A percentile compares a stretch with the other conserved stretches of the same genome.
phyloP scores from a whole-genome alignment of 35 echinoderm and acorn worm genomes.

The Heliocidaris tuberculata region DNA sequence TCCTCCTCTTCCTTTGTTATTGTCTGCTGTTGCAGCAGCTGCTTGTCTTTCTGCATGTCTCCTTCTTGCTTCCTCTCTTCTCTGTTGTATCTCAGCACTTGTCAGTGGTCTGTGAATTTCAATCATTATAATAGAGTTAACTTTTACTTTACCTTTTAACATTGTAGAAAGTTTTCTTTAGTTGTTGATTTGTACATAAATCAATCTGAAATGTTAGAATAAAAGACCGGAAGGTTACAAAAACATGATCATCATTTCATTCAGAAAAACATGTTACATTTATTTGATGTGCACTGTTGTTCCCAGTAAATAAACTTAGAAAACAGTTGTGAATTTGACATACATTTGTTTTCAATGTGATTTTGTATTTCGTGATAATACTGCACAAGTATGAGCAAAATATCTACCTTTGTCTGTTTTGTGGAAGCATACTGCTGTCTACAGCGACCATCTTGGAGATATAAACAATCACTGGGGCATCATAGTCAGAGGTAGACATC shows the following conservation, averaged over 20 bases:
- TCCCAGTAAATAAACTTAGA: too few relatives aligned
- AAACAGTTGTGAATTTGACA: too few relatives aligned
- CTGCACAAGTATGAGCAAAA: background rate
- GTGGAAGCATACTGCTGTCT: conserved; percentile 63
- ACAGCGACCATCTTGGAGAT: conserved; percentile 98
- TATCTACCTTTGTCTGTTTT: conserved; percentile 80
- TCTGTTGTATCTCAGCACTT: conserved; percentile 63
- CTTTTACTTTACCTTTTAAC: background rate
- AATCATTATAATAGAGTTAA: background rate
- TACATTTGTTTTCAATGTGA: background rate
- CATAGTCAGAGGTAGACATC: conserved; percentile 9
- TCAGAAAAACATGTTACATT: background rate
- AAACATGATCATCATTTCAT: background rate
- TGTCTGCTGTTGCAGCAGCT: background rate
- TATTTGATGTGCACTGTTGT: too few relatives aligned
- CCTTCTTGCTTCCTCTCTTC: conserved; percentile 63
- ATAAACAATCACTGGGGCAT: conserved; percentile 82
- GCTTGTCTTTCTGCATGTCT: conserved; percentile 70
- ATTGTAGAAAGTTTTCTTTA: background rate
- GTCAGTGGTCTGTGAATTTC: conserved; percentile 67
- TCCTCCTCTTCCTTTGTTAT: background rate
- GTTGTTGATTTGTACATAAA: background rate
- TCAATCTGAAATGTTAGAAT: background rate
- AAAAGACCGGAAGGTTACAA: too few relatives aligned
- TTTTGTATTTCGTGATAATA: background rate